These are phyloP conservation scores for Ptiloglossa arizonensis DNA, from an alignment of 1,140 invertebrate species.

Conservation along the genomic window DNA sequence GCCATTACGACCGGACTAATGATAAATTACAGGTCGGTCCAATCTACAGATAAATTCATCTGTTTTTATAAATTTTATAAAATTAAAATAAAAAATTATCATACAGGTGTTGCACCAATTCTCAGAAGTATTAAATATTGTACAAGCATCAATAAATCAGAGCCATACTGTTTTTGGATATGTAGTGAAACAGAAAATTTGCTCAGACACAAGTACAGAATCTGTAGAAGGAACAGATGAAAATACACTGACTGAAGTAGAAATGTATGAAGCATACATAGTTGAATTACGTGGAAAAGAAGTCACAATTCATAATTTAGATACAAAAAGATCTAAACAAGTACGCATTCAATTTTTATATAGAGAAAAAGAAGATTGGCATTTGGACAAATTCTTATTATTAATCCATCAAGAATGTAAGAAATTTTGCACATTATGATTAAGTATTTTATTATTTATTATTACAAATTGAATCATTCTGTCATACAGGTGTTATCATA, in stretches of 20 bases:
- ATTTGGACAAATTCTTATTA: constrained; percentile 87
- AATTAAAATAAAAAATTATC: constrained; percentile 36
- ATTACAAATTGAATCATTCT: background rate
- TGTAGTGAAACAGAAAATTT: constrained; percentile 82
- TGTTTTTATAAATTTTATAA: background rate
- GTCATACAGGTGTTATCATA: constrained; percentile 71
- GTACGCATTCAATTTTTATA: constrained; percentile 91
- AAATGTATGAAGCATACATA: constrained; percentile 82
- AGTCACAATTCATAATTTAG: constrained; percentile 80
- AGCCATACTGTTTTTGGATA: constrained; percentile 86
- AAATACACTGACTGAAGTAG: constrained; percentile 29
- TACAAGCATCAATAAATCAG: constrained; percentile 90
- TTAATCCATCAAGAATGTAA: constrained; percentile 91
- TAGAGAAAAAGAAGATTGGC: constrained; percentile 85
- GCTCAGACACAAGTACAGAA: constrained; percentile 61
- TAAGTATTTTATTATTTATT: constrained; percentile 18
- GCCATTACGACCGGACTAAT: constrained; percentile 75
- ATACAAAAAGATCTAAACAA: constrained; percentile 84
- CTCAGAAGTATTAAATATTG: constrained; percentile 84
- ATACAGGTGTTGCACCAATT: constrained; percentile 85
- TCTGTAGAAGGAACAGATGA: constrained; percentile 37
- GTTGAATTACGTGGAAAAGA: constrained; percentile 83
- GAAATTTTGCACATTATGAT: constrained; percentile 60
- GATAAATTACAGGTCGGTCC: constrained; percentile 72
- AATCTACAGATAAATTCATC: background rate